These are phyloP conservation scores for Macrosiphum euphorbiae DNA, from an alignment of 2,888 invertebrate species.

Conservation along the genomic window DNA sequence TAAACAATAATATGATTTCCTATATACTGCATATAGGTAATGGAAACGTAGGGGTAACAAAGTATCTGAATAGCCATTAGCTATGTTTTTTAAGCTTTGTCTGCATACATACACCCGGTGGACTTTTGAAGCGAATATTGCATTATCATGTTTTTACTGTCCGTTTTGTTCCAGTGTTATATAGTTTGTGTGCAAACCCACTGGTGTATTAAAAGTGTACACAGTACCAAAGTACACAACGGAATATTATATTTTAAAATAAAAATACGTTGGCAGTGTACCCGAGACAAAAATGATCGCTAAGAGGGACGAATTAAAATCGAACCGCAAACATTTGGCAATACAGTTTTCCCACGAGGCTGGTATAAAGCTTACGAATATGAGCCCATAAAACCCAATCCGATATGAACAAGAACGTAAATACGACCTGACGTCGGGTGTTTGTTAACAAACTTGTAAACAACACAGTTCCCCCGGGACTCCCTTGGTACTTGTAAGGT, in stretches of 20 bases:
- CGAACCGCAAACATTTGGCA: constrained; percentile 54
- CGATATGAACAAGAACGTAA: constrained; percentile 45
- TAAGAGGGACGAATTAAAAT: constrained; percentile 55
- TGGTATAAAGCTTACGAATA: constrained; percentile 21
- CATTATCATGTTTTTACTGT: constrained; percentile 27
- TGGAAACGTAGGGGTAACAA: background rate
- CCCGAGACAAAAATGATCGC: constrained; percentile 20
- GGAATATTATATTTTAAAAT: background rate
- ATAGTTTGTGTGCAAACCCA: background rate
- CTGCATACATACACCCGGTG: background rate
- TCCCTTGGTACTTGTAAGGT: background rate
- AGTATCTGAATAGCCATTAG: constrained; percentile 7
- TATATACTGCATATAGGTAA: background rate
- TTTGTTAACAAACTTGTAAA: constrained; percentile 57
- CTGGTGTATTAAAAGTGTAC: background rate
- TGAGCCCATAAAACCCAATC: constrained; percentile 60
- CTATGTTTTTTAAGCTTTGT: constrained; percentile 15
- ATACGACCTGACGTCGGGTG: constrained; percentile 55
- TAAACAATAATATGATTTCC: constrained; percentile 7
- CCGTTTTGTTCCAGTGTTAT: background rate
- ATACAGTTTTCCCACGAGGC: constrained; percentile 32
- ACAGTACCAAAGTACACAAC: background rate
- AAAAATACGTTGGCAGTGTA: background rate
- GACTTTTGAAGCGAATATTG: constrained; percentile 13
- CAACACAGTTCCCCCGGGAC: constrained; percentile 30